Evolutionary conservation across 2,797 vertebrate genomes (phyloP), one percentile per base, ranked within the genome.

Genomic region (Chelonia mydas): DNA sequence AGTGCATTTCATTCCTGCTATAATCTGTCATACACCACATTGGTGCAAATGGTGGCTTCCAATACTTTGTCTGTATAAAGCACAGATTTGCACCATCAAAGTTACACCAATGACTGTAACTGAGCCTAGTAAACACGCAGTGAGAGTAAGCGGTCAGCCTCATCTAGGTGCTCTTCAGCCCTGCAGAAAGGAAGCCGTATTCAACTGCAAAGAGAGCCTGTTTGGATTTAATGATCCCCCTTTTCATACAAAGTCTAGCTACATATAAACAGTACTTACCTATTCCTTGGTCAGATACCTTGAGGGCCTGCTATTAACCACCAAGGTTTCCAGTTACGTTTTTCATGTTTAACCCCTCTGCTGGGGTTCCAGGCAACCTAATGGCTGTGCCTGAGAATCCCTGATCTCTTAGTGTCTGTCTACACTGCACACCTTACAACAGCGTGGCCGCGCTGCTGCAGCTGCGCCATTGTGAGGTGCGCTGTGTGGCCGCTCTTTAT

Each of bases 241-340:
- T 2, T n/a, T 72, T 85, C 84, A 81, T 45, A 7, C 51, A 92
- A 82, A 12, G 2, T 91, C 91, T 93, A 84, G 11, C 21, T 12
- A 28, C 6, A 0, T 85, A 88, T 92, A 77, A 93, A 68, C 72
- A 86, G 11, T 3, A 85, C 23, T 16, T 87, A 93, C 33, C 90
- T 95, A 12, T 53, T 81, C 84, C 41, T 6, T 33, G 95, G 12
- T 84, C 81, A 91, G 45, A 16, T 89, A 41, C 15, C 89, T 25
- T 84, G 23, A 84, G 15, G 49, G 7, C 82, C 78, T 92, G 59
- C 10, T 95, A 94, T 92, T 84, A 91, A 81, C 89, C 31, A 81
- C 11, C n/a, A 61, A 53, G 51, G 10, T 13, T 90, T 96, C 88
- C 88, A 95, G 86, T 86, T 72, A 41, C 0, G 86, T 55, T 93